Conservation (phyloP, 2,888 invertebrate genomes). For the Caenorhabditis angaria region DNA sequence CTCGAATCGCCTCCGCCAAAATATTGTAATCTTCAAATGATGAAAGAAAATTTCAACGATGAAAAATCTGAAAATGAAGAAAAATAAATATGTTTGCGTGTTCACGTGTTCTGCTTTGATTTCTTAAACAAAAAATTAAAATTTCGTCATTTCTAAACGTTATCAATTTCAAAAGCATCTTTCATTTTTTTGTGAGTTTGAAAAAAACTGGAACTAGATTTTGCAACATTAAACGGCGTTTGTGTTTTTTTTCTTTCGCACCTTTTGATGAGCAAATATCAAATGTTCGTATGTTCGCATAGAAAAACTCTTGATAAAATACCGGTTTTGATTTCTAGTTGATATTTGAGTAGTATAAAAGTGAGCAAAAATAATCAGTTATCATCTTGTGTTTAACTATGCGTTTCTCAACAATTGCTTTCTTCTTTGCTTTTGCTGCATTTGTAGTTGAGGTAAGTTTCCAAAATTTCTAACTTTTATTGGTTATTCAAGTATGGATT, state of each 20-base stretch:
- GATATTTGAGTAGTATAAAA: conserved; percentile 2
- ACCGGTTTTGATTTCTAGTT: conserved; percentile 1
- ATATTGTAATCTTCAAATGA: conserved; percentile 16
- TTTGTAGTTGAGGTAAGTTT: not conserved
- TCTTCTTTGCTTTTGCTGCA: not conserved
- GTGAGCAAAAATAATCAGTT: not conserved
- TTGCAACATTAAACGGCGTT: conserved; percentile 2
- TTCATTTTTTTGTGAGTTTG: not conserved
- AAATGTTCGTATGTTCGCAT: not conserved
- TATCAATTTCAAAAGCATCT: not conserved
- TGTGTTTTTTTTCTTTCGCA: conserved; percentile 3
- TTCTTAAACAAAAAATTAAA: not conserved
- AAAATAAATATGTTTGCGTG: not conserved
- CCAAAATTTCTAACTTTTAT: not conserved
- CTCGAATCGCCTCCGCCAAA: conserved; percentile 22
- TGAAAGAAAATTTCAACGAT: not conserved
- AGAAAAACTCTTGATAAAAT: not conserved
- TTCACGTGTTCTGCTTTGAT: not conserved
- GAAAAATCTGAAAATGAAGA: no score
- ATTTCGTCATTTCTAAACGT: not conserved
- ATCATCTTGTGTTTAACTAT: not conserved
- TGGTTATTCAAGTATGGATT: not conserved
- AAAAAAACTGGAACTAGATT: not conserved
- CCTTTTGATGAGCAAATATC: not conserved
- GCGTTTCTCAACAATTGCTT: not conserved